Evolutionary conservation across 2,797 vertebrate species (phyloP), one percentile per base, ranked within the genome.

Genomic region (Triplophysa bombifrons): DNA sequence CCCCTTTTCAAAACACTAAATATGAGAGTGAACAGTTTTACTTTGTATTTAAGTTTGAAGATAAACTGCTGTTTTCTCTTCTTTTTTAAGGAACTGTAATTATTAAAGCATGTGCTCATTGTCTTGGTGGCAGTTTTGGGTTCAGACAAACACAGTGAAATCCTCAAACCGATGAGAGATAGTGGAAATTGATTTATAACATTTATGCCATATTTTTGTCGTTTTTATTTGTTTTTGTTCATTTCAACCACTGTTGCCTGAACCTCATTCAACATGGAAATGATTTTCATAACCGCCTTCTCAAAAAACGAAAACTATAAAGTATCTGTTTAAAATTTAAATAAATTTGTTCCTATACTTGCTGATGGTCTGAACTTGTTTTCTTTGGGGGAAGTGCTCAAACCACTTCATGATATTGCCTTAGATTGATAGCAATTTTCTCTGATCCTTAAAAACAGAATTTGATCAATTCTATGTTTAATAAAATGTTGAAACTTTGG

Each of bases 321-420:
- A 93, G 89, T 96, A 95, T 96, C 95, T 97, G 96, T 99, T 99
- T 98, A 96, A 97, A 98, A 98, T 96, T 96, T 93, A 96, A 99
- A 99, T 98, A 98, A 98, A 96, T 95, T 95, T 95, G 95, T 98
- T 98, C 96, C 96, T 98, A 97, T 96, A 96, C 92, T 93, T 94
- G 91, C 91, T 91, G 88, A 85, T 84, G 80, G 86, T 87, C 86
- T 79, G 85, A 78, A 78, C 19, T 75, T 78, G 83, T 83, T 91
- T 86, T 82, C 56, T 84, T 88, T 91, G 22, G 82, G 84, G 44
- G 66, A 10, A 14, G 8, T 46, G 20, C 3, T 41, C 7, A 41
- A 9, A 41, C 8, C 48, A 50, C 48, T 50, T 3, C 4, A 4
- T 50, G 48, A 17, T 6, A 50, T 22, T 13, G 25, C 30, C 30